Conservation (phyloP, 2,113 vertebrate species). For the Thalassoma bifasciatum region DNA sequence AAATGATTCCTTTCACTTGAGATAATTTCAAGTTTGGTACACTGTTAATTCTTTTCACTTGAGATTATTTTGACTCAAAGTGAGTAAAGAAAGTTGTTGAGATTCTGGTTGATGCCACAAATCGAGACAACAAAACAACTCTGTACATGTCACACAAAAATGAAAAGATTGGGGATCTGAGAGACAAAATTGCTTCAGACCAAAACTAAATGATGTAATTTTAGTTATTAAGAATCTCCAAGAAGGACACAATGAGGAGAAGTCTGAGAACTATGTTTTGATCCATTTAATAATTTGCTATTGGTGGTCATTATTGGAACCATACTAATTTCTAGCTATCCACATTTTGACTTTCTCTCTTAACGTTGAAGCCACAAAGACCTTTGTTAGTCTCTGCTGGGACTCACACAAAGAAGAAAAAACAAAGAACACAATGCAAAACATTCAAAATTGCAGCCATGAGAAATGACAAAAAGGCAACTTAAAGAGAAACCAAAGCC, state of each 20-base stretch:
- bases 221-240: neutral
- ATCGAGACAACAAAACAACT: neutral
- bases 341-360: neutral
- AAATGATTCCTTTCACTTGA: no score
- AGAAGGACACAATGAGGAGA: neutral
- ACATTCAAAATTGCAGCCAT: conserved; percentile 27
- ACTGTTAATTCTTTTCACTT: no score
- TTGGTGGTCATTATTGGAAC: neutral
- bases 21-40: no score
- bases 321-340: neutral
- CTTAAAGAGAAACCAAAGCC: conserved; percentile 30
- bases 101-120: no score
- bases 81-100: no score
- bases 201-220: neutral
- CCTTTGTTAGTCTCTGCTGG: conserved; percentile 1
- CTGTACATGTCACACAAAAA: no score
- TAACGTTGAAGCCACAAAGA: neutral
- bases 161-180: neutral
- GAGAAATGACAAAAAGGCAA: conserved; percentile 8
- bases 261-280: neutral
- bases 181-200: neutral
- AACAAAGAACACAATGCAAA: conserved; percentile 21
- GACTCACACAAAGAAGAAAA: conserved; percentile 14
- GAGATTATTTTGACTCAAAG: no score
- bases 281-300: neutral